Conservation (phyloP, 2,888 invertebrate genomes). For the Leucophenga montana region DNA sequence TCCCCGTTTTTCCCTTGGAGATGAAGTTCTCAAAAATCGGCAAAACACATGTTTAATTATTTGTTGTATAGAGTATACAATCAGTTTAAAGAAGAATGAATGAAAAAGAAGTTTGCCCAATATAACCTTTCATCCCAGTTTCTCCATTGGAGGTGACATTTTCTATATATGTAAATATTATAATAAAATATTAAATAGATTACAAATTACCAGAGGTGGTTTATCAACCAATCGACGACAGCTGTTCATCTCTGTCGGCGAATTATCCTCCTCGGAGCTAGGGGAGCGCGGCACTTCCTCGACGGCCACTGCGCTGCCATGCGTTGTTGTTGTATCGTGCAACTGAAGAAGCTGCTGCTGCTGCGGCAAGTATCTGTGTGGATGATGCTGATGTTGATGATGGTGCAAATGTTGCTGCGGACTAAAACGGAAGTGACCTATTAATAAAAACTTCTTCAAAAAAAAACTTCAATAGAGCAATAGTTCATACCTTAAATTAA, state of each 20-base stretch:
- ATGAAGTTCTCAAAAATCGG: too few relatives aligned
- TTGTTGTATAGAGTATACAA: too few relatives aligned
- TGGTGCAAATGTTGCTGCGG: constrained; percentile 45
- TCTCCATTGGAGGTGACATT: too few relatives aligned
- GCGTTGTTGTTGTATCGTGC: constrained; percentile 37
- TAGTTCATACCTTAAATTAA: constrained; percentile 58
- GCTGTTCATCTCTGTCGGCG: constrained; percentile 89
- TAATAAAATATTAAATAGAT: too few relatives aligned
- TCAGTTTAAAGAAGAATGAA: too few relatives aligned
- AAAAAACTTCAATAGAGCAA: neutral
- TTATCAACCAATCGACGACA: constrained; percentile 87
- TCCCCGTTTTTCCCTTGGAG: too few relatives aligned
- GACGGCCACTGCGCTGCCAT: constrained; percentile 46
- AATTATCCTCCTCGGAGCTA: constrained; percentile 90
- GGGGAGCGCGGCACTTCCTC: constrained; percentile 68
- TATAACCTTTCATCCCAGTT: too few relatives aligned
- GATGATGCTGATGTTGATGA: constrained; percentile 13
- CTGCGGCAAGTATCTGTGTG: constrained; percentile 22
- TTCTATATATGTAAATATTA: too few relatives aligned
- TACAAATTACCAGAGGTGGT: constrained; percentile 79
- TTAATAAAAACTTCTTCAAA: neutral
- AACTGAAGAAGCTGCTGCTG: constrained; percentile 39
- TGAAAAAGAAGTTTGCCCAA: too few relatives aligned
- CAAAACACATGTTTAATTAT: too few relatives aligned
- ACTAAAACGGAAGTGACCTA: neutral